These are phyloP conservation scores for Eurytoma californica DNA, from an alignment of 2,888 invertebrate genomes.

Conservation along the genomic window DNA sequence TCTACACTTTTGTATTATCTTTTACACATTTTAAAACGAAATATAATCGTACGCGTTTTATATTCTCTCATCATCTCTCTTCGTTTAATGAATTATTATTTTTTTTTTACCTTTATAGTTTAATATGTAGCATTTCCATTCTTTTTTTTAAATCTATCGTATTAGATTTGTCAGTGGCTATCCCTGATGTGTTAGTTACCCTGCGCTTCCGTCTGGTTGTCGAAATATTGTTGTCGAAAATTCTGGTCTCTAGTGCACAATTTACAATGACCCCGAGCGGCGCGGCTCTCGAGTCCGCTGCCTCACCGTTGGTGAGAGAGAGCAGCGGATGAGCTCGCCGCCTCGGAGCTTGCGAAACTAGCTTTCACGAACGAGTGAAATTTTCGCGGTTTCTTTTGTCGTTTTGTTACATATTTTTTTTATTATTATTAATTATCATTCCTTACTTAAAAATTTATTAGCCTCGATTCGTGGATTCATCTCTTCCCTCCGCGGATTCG, in stretches of 20 bases:
- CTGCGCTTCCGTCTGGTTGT: conserved; percentile 76
- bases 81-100: conserved; percentile 57
- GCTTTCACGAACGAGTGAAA: conserved; percentile 52
- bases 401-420: conserved; percentile 13
- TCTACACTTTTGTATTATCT: conserved; percentile 44
- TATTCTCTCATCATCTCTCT: conserved; percentile 43
- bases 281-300: conserved; percentile 38
- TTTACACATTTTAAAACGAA: conserved; percentile 45
- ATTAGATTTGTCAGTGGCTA: conserved; percentile 75
- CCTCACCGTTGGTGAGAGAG: conserved; percentile 25
- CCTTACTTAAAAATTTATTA: conserved; percentile 35
- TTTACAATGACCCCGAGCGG: conserved; percentile 57
- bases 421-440: conserved; percentile 31
- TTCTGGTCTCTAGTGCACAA: conserved; percentile 69
- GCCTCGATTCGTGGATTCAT: conserved; percentile 14
- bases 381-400: conserved; percentile 49
- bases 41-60: conserved; percentile 51
- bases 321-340: conserved; percentile 34
- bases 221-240: conserved; percentile 73
- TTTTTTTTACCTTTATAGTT: conserved; percentile 69
- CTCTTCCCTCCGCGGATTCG: conserved; percentile 16
- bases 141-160: conserved; percentile 72
- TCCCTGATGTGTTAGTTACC: conserved; percentile 76
- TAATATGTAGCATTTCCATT: conserved; percentile 70
- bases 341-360: conserved; percentile 60